phyloP scores from a whole-genome alignment of 2,888 invertebrate genomes.

The Criorhina ranunculi region DNA sequence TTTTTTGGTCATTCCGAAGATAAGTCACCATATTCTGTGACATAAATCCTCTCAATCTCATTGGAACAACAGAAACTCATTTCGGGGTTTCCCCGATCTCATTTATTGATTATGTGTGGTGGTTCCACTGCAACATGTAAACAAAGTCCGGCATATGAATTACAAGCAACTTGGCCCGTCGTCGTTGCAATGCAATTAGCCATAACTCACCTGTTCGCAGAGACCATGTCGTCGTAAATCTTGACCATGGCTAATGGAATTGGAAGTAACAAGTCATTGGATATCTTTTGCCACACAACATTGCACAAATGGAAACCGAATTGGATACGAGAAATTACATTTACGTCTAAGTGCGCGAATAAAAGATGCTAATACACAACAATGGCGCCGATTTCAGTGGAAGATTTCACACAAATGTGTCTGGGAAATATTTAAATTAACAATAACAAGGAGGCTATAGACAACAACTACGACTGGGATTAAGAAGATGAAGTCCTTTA shows the following conservation, averaged over 20 bases:
- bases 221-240: slow-evolving; percentile 59
- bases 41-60: slow-evolving; percentile 36
- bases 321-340: not conserved
- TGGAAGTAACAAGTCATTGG: slow-evolving; percentile 25
- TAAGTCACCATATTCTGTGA: slow-evolving; percentile 13
- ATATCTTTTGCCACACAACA: slow-evolving; percentile 5
- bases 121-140: slow-evolving; percentile 11
- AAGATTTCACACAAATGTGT: not conserved
- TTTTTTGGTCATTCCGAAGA: slow-evolving; percentile 17
- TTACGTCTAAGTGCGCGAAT: slow-evolving; percentile 13
- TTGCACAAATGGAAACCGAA: not conserved
- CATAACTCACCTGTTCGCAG: slow-evolving; percentile 51
- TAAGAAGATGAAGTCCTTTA: not conserved
- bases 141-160: slow-evolving; percentile 12
- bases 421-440: slow-evolving; percentile 34
- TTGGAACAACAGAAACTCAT: not conserved
- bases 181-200: slow-evolving; percentile 47
- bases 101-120: slow-evolving; percentile 21
- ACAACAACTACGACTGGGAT: not conserved
- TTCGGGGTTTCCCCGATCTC: slow-evolving; percentile 21
- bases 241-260: slow-evolving; percentile 53
- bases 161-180: slow-evolving; percentile 2
- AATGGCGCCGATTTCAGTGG: slow-evolving; percentile 1
- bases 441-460: slow-evolving; percentile 12
- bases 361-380: slow-evolving; percentile 19